Evolutionary conservation across 1,140 invertebrate species (phyloP), one percentile per base, ranked within the genome.

Genomic region (Catajapyx aquilonaris): DNA sequence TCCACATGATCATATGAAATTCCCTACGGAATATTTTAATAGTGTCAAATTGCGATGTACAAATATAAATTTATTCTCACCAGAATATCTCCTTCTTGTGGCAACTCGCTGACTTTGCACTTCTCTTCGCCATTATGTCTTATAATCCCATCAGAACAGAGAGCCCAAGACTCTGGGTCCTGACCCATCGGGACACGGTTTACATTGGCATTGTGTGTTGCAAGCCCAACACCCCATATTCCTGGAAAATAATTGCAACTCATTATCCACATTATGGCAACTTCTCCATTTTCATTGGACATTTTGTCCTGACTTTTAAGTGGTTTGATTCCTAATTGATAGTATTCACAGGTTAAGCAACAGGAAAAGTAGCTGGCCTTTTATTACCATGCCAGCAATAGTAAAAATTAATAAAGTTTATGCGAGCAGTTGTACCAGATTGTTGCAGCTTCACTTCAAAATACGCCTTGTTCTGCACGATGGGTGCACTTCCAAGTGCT

Each of bases 371-470:
- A 28, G 13, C 13, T 7, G 23, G 23, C n/a, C n/a, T n/a, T n/a
- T n/a, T n/a, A n/a, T n/a, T n/a, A n/a, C n/a, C n/a, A n/a, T n/a
- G n/a, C n/a, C n/a, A n/a, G n/a, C n/a, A n/a, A n/a, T n/a, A n/a
- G n/a, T n/a, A n/a, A n/a, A n/a, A n/a, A n/a, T n/a, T n/a, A n/a
- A n/a, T n/a, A n/a, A n/a, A n/a, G n/a, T n/a, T n/a, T n/a, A n/a
- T n/a, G n/a, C n/a, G n/a, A n/a, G n/a, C n/a, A 16, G 19, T 18
- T 4, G 33, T 68, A 52, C 90, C 91, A 47, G 78, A 74, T 54
- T 96, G 90, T 57, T 96, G 91, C 40, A 98, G 61, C 65, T 97
- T 96, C 2, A 95, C 80, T 70, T 99, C 93, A 65, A 97, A 99
- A 59, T 96, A 99, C 11, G 90, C 83, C 66, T 99, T 98, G 46